These are phyloP conservation scores for Drosophila niveifrons DNA, from an alignment of 2,888 invertebrate genomes.

Conservation along the genomic window DNA sequence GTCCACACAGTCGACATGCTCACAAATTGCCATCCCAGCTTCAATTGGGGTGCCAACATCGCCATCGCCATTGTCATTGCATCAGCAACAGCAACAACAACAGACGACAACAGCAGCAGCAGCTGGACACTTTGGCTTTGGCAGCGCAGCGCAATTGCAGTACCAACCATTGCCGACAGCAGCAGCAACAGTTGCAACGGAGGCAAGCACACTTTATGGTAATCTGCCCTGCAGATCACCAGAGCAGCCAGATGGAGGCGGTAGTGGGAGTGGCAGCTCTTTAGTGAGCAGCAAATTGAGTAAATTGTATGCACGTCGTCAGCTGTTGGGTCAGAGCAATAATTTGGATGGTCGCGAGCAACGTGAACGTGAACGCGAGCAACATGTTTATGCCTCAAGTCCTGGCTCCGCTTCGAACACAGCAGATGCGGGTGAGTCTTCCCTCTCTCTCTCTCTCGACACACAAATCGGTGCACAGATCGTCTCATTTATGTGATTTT, in stretches of 20 bases:
- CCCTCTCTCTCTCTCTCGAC: background rate
- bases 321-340: slow-evolving; percentile 62
- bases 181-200: slow-evolving; percentile 24
- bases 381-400: background rate
- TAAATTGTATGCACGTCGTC: slow-evolving; percentile 70
- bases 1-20: slow-evolving; percentile 78
- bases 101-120: slow-evolving; percentile 49
- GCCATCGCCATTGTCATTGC: slow-evolving; percentile 28
- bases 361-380: slow-evolving; percentile 4
- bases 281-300: slow-evolving; percentile 62
- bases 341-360: slow-evolving; percentile 56
- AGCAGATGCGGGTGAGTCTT: slow-evolving; percentile 59
- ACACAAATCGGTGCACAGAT: background rate
- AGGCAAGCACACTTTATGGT: slow-evolving; percentile 15
- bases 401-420: slow-evolving; percentile 15
- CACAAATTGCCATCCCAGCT: slow-evolving; percentile 61
- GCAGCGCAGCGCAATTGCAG: slow-evolving; percentile 71
- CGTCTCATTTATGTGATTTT: slow-evolving; percentile 1
- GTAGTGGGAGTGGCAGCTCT: slow-evolving; percentile 3
- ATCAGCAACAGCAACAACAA: slow-evolving; percentile 33
- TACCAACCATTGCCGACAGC: slow-evolving; percentile 78
- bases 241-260: slow-evolving; percentile 26
- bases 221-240: slow-evolving; percentile 37
- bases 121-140: slow-evolving; percentile 69
- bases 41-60: slow-evolving; percentile 17